Evolutionary conservation across 30 jellyfish, hydroid and myxozoan genomes (phyloP), one percentile per base, ranked within the genome.

Genomic region (Rhopilema esculentum): DNA sequence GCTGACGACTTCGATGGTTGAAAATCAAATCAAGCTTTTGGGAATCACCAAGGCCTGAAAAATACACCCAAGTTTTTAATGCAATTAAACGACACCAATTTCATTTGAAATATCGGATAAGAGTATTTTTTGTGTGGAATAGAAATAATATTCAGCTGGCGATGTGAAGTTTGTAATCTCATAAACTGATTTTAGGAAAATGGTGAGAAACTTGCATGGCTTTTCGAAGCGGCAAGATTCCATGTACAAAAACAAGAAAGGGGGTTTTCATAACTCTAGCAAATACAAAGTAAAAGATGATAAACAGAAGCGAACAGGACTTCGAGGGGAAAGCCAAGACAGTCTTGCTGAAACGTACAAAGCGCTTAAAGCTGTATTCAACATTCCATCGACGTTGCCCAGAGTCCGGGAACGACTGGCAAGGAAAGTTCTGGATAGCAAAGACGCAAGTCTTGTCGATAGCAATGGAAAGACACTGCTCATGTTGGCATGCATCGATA

Each of bases 401-500:
- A 30, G 79, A 29, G 84, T 84, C 16, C 27, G 85, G 18, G 51
- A 12, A 22, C 32, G 61, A n/a, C 23, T 69, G 85, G 92, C 92
- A 33, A 30, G 33, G 63, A 84, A 72, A 62, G 29, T 72, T 21
- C 30, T 33, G 30, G 81, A 71, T 9, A 23, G 20, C n/a, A 32
- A 20, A 8, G 75, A 26, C 23, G 24, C 71, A 22, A 84, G 74
- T 32, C 71, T 73, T 6, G 12, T 27, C 1, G 92, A 84, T 48
- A 52, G 40, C 20, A 62, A 62, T 24, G 92, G 92, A n/a, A 69
- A 49, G 32, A 84, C 92, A 28, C n/a, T 84, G 31, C 26, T 84
- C 61, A 84, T 84, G 72, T 25, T 49, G 20, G 92, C 92, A 29
- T 84, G 92, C 50, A 33, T 52, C 24, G 80, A 74, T 19, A 72